phyloP scores from a whole-genome alignment of 2,113 vertebrate species.

The Stegostoma tigrinum region DNA sequence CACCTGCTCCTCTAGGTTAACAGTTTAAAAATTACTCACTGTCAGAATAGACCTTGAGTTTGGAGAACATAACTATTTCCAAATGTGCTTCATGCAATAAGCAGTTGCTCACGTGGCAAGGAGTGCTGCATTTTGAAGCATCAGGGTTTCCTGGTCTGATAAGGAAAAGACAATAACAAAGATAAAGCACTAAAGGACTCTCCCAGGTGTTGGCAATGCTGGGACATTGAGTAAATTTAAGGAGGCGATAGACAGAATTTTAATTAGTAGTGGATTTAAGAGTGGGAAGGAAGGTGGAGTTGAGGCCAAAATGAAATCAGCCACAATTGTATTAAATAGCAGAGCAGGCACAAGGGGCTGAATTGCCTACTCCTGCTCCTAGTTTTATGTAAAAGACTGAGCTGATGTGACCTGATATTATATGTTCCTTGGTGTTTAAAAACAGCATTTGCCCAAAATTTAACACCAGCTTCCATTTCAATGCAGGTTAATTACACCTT shows the following conservation, averaged over 20 bases:
- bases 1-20: not conserved
- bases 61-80: not conserved
- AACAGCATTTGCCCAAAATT: not conserved
- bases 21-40: not conserved
- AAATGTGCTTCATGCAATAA: not conserved
- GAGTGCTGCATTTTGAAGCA: not conserved
- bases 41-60: not conserved
- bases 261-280: no score
- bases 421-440: not conserved
- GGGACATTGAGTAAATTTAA: no score
- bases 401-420: not conserved
- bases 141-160: not conserved
- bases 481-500: not conserved
- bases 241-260: no score
- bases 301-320: no score
- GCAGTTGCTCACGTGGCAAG: not conserved
- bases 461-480: not conserved
- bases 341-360: no score
- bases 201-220: no score
- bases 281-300: no score
- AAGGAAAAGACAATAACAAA: not conserved
- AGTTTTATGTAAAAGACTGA: no score
- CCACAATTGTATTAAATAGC: no score
- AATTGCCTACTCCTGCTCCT: no score
- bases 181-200: not conserved